Evolutionary conservation across 2,888 invertebrate species (phyloP).

Genomic region (Ormyrus pomaceus): DNA sequence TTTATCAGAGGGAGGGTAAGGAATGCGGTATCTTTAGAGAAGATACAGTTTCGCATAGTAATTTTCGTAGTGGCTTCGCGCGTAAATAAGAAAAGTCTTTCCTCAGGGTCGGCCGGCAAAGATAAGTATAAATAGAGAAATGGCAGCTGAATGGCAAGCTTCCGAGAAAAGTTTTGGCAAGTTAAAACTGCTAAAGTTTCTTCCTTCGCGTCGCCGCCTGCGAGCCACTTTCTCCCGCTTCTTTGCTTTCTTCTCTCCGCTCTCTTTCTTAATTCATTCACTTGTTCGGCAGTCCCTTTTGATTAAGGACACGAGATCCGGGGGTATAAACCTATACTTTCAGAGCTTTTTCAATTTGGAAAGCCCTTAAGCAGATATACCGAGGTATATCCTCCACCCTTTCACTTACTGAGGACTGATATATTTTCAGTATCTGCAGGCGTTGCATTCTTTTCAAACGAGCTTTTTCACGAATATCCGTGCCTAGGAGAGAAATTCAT

Average conservation of each 20-base stretch:
- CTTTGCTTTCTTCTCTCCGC: not conserved
- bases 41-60: slow-evolving; percentile 19
- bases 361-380: not conserved
- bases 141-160: slow-evolving; percentile 41
- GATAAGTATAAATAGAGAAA: slow-evolving; percentile 55
- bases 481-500: no score
- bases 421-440: no score
- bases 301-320: slow-evolving; percentile 13
- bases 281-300: slow-evolving; percentile 39
- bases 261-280: slow-evolving; percentile 37
- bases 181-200: slow-evolving; percentile 52
- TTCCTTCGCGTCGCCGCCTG: not conserved
- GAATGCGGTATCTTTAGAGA: not conserved
- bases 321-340: not conserved
- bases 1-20: not conserved
- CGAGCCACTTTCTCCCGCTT: not conserved
- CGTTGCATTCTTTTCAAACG: no score
- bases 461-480: no score
- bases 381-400: not conserved
- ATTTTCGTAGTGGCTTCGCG: slow-evolving; percentile 23
- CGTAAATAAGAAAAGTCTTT: slow-evolving; percentile 37
- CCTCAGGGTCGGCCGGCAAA: slow-evolving; percentile 25
- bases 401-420: no score
- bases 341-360: not conserved
- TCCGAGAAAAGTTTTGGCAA: slow-evolving; percentile 47